Evolutionary conservation across 2,797 vertebrate species (phyloP), one percentile per base, ranked within the genome.

Genomic region (Phoeniculus purpureus): DNA sequence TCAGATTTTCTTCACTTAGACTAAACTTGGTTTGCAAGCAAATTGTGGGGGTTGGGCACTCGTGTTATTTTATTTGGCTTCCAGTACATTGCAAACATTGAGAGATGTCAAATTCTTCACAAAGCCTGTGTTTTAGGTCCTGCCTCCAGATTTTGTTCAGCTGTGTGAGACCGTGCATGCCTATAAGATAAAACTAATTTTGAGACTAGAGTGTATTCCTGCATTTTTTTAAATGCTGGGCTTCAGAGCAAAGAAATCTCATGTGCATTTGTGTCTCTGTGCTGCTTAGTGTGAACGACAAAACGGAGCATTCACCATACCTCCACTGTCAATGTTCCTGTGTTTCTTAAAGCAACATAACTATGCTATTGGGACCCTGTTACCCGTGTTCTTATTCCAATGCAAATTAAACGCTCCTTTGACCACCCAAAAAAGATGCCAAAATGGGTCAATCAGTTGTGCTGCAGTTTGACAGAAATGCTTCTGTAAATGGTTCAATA

Each of bases 141-240:
- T 70, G 65, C 71, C 64, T 91, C 83, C 59, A 67, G 61, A 61
- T 91, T 91, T 88, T 78, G 29, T 89, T 92, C 52, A 88, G 84
- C 45, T 94, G 10, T 3, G 27, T 94, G 81, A 94, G 87, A 54
- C 56, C 78, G 78, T 93, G 95, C 92, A 95, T 96, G 94, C 68
- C 68, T 94, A 6, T 82, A 72, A 64, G 71, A 68, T 23, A 58
- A 48, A 43, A 50, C 16, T 62, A 25, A 85, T 90, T 96, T 80
- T 94, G 79, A 93, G 62, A 85, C 29, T 26, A 59, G 66, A 43
- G 62, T 54, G 16, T 91, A 80, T 89, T 85, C 78, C 70, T 92
- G 81, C 66, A 58, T 84, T 95, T 94, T 37, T 90, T 81, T 70
- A 93, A 83, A 65, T 70, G 59, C 72, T 93, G 68, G 74, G 79